Evolutionary conservation across 2,797 vertebrate genomes (phyloP), one percentile per base, ranked within the genome.

Genomic region (Labroides dimidiatus): DNA sequence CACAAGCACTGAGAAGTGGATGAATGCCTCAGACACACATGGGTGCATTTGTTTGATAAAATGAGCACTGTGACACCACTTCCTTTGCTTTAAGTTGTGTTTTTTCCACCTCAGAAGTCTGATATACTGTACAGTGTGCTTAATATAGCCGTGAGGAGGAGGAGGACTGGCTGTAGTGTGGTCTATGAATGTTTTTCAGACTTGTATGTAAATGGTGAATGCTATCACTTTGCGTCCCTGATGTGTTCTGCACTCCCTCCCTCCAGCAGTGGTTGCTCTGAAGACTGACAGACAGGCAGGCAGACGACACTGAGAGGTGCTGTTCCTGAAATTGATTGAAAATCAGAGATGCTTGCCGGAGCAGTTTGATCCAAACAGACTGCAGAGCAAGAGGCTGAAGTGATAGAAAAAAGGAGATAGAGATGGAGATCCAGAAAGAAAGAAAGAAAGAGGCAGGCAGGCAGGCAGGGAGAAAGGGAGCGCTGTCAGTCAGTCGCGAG

Each of bases 281-380:
- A 87, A 79, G 85, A 59, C 77, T 77, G 81, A 85, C 83, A 81
- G 85, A 75, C 75, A 79, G 70, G 37, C 37, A 14, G 12, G 78
- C 77, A 75, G 76, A 86, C 77, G 73, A 61, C 67, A 72, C 42
- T 69, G 71, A 88, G 80, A 74, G 60, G 49, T 72, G 64, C 78
- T 48, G 78, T 52, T 77, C 43, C 71, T 73, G 72, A 61, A 92
- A 92, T 85, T 88, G 88, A 93, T 90, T 89, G 87, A 87, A 92
- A 92, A 91, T 89, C 88, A 79, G 77, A 84, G 64, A 69, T 70
- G 86, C 80, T 89, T 63, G 82, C 77, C 50, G 81, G 81, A 85
- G 84, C 47, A 30, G 86, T 87, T 86, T 87, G 89, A 90, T 90
- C 85, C 72, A 75, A 88, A 84, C 85, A 87, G 81, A 85, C 71